Conservation (phyloP, 2,797 vertebrate genomes). For the Catharus ustulatus region DNA sequence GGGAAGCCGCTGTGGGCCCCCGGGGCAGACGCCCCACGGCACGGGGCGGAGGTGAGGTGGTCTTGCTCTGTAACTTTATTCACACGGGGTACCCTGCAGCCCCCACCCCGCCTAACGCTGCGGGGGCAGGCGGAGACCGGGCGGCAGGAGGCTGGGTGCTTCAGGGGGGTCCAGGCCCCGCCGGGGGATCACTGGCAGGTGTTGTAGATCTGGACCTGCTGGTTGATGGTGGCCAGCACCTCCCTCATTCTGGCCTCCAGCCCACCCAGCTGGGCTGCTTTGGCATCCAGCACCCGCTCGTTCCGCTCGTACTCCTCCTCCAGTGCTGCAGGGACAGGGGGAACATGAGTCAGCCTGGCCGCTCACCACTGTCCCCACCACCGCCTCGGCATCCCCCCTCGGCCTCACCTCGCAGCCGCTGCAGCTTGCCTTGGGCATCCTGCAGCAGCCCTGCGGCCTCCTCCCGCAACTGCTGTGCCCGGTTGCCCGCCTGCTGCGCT, state of each 20-base stretch:
- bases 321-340: slow-evolving; percentile 76
- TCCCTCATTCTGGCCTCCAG: slow-evolving; percentile 93
- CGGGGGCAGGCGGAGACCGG: background rate
- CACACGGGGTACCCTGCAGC: background rate
- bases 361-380: fast-evolving
- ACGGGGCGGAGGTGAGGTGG: background rate
- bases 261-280: slow-evolving; percentile 90
- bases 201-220: slow-evolving; percentile 98
- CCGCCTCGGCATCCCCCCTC: too few species aligned
- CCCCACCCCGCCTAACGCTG: background rate
- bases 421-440: slow-evolving; percentile 88
- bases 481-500: slow-evolving; percentile 84
- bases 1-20: background rate
- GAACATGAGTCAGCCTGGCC: background rate
- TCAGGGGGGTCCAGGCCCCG: background rate
- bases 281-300: slow-evolving; percentile 87
- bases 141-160: too few species aligned
- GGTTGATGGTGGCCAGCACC: slow-evolving; percentile 92
- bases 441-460: slow-evolving; percentile 87
- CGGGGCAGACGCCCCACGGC: background rate
- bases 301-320: slow-evolving; percentile 92
- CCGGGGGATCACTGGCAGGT: slow-evolving; percentile 87
- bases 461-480: slow-evolving; percentile 86
- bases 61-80: slow-evolving; percentile 57
- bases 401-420: slow-evolving; percentile 85